phyloP scores from a whole-genome alignment of 2,888 invertebrate species.

The Thyatira batis region DNA sequence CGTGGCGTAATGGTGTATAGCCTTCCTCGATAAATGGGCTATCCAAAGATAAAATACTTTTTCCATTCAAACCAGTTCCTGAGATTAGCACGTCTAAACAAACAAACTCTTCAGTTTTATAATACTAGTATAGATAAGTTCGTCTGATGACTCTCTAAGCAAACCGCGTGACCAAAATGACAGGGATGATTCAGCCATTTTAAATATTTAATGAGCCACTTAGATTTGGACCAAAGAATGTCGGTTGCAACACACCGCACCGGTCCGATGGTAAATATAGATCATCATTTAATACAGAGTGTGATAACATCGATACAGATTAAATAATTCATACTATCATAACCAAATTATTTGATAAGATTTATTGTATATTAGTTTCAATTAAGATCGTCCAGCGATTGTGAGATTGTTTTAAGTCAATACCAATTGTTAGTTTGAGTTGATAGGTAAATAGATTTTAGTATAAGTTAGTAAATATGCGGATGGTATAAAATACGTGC shows the following conservation, averaged over 20 bases:
- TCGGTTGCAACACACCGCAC: slow-evolving; percentile 17
- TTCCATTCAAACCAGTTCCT: no score
- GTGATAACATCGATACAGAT: not conserved
- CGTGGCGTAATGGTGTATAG: no score
- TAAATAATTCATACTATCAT: not conserved
- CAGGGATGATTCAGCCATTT: slow-evolving; percentile 49
- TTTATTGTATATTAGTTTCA: not conserved
- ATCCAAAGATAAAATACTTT: no score
- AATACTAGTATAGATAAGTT: not conserved
- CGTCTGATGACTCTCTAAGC: slow-evolving; percentile 16
- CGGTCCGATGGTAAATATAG: not conserved
- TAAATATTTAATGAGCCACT: slow-evolving; percentile 30
- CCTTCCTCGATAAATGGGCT: no score
- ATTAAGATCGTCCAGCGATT: not conserved
- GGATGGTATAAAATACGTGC: no score
- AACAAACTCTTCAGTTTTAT: no score
- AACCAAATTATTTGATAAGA: no score
- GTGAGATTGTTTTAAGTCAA: no score
- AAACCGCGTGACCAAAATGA: slow-evolving; percentile 32
- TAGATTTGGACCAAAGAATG: slow-evolving; percentile 16
- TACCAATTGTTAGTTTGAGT: no score
- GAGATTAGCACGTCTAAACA: no score
- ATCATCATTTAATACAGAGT: not conserved
- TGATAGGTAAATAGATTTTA: no score
- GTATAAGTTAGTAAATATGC: no score